These are phyloP conservation scores for Plectrocnemia conspersa DNA, from an alignment of 1,140 invertebrate genomes.

Conservation along the genomic window DNA sequence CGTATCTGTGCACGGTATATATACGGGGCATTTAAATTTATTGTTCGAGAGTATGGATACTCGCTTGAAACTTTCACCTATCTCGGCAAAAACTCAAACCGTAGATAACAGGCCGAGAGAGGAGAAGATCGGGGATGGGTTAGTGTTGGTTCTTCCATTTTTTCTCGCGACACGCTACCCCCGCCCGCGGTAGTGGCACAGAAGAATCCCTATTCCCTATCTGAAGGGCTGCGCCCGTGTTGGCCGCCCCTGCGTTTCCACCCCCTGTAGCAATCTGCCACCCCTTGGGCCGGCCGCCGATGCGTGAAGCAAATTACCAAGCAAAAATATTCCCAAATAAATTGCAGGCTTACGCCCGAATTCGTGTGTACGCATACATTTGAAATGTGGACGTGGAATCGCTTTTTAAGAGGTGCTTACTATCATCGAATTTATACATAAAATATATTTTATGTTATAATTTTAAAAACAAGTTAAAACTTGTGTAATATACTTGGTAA, in stretches of 20 bases:
- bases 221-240: neutral
- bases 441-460: too few relatives aligned
- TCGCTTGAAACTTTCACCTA: constrained; percentile 34
- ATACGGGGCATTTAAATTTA: constrained; percentile 33
- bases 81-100: constrained; percentile 34
- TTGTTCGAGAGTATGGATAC: constrained; percentile 28
- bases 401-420: constrained; percentile 20
- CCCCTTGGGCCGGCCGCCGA: constrained; percentile 22
- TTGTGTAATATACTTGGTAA: too few relatives aligned
- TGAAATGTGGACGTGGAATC: constrained; percentile 14
- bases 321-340: constrained; percentile 37
- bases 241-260: neutral
- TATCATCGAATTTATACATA: too few relatives aligned
- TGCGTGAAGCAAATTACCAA: constrained; percentile 36
- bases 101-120: constrained; percentile 16
- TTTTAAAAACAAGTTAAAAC: too few relatives aligned
- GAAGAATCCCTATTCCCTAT: constrained; percentile 11
- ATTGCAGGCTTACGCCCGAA: constrained; percentile 34
- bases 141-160: constrained; percentile 20
- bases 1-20: constrained; percentile 31
- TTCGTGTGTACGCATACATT: constrained; percentile 35
- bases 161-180: constrained; percentile 17
- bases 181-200: neutral
- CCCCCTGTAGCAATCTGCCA: constrained; percentile 14
- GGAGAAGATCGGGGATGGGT: constrained; percentile 15